phyloP scores from a whole-genome alignment of 2,797 vertebrate species.

The Phrynocephalus guinanensis region DNA sequence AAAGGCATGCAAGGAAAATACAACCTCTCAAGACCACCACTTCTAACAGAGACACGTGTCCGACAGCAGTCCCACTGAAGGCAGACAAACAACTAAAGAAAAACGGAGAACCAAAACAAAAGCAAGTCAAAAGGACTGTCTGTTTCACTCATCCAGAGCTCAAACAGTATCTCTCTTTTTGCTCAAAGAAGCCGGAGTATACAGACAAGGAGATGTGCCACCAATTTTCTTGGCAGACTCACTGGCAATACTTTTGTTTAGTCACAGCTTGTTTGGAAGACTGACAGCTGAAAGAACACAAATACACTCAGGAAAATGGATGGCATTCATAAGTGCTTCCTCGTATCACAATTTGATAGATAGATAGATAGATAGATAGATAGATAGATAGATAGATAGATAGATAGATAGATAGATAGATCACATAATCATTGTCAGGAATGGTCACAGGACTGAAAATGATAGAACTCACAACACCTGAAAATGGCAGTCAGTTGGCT shows the following conservation, averaged over 20 bases:
- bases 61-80: neutral
- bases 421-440: neutral
- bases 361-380: too few relatives aligned
- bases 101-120: neutral
- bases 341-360: conserved; percentile 6
- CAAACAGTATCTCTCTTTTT: neutral
- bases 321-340: conserved; percentile 15
- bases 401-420: neutral
- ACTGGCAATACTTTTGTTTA: conserved; percentile 53
- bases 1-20: neutral
- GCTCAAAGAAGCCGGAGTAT: conserved; percentile 25
- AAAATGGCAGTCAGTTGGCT: neutral
- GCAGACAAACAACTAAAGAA: neutral
- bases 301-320: conserved; percentile 41
- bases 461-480: conserved; percentile 3
- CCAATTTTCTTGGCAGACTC: conserved; percentile 43
- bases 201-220: conserved; percentile 22
- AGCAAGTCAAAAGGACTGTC: neutral
- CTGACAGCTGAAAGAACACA: conserved; percentile 49
- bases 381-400: too few relatives aligned
- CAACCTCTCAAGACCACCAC: neutral
- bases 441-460: neutral
- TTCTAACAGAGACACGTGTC: neutral
- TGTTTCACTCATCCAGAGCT: neutral
- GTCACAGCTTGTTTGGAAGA: conserved; percentile 53